These are phyloP conservation scores for Lepilemur septentrionalis DNA, from an alignment of 2,797 vertebrate species.

Conservation along the genomic window DNA sequence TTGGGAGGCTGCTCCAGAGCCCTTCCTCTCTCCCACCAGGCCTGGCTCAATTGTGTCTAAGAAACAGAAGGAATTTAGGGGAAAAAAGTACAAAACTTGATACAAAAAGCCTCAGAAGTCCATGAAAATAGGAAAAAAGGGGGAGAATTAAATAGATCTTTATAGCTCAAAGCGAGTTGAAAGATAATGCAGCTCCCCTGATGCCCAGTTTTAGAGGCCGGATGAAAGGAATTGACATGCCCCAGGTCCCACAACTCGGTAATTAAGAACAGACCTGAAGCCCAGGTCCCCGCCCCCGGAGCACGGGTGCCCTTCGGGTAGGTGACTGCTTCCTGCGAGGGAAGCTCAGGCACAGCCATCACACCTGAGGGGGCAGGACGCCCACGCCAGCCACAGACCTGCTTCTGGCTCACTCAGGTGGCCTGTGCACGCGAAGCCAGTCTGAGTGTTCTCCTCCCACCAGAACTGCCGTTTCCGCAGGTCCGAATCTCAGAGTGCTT, in stretches of 20 bases:
- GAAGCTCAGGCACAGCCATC: not conserved
- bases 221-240: not conserved
- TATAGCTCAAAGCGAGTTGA: not conserved
- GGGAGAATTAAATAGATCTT: not conserved
- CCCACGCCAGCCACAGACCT: not conserved
- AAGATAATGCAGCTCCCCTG: not conserved
- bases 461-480: not conserved
- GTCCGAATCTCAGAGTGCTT: not conserved
- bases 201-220: not conserved
- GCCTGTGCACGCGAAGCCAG: not conserved
- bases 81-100: not conserved
- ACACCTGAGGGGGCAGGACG: fast-evolving
- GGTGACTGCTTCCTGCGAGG: not conserved
- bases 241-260: not conserved
- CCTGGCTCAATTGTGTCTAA: not conserved
- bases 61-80: not conserved
- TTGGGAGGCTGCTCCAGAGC: not conserved
- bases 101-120: slow-evolving; percentile 6
- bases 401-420: no score
- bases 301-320: fast-evolving
- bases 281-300: not conserved
- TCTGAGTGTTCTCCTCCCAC: not conserved
- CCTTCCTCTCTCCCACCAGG: not conserved
- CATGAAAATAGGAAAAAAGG: not conserved
- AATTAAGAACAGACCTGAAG: not conserved